A percentile compares a stretch with the other conserved stretches of the same genome.
Evolutionary conservation across 1,140 invertebrate species (phyloP).

Genomic region (Rhizoglyphus robini): DNA sequence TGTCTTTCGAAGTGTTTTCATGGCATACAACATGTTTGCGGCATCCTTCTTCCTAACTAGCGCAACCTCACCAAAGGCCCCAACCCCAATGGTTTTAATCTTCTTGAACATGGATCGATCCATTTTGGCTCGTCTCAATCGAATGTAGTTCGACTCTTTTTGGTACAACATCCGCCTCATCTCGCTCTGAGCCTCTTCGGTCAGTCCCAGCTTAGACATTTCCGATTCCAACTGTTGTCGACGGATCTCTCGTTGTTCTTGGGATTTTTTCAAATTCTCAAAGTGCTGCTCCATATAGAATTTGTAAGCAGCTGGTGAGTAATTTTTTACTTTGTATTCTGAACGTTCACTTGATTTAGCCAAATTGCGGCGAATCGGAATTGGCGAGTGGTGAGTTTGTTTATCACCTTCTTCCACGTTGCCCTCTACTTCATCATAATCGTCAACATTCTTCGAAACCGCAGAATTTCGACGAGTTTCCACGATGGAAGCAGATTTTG

Average conservation of each 20-base stretch:
- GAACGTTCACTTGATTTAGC: conserved; percentile 78
- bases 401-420: background rate
- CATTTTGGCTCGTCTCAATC: conserved; percentile 94
- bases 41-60: conserved; percentile 90
- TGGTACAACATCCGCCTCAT: conserved; percentile 94
- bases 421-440: background rate
- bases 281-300: conserved; percentile 99
- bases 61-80: conserved; percentile 96
- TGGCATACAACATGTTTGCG: conserved; percentile 92
- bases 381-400: conserved; percentile 64
- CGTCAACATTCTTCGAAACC: background rate
- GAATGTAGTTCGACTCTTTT: conserved; percentile 91
- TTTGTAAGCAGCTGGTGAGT: conserved; percentile 90
- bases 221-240: conserved; percentile 83
- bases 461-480: too few species aligned
- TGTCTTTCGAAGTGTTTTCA: conserved; percentile 97
- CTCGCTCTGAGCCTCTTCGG: conserved; percentile 70
- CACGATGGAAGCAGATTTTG: too few species aligned
- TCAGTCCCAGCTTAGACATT: conserved; percentile 61
- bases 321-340: conserved; percentile 61
- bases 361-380: conserved; percentile 79
- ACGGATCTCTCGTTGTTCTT: conserved; percentile 74
- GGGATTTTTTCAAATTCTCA: conserved; percentile 90
- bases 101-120: conserved; percentile 95
- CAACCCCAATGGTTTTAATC: conserved; percentile 72